Base-by-base conservation (phyloP, 2,888 invertebrate species). In the Ceraclea dissimilis region DNA sequence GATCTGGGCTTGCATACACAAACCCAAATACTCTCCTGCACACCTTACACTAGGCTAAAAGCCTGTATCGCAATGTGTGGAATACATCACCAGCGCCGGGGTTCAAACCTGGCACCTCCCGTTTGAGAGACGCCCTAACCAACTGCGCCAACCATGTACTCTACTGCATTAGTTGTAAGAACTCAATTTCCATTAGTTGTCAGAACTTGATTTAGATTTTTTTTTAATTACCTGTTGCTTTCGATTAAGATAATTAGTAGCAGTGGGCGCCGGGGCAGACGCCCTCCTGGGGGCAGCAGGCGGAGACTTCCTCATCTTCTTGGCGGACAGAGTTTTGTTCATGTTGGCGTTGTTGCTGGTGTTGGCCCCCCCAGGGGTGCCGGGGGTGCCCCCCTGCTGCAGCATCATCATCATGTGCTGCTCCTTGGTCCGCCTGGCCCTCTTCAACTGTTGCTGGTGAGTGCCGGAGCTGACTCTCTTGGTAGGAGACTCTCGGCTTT, bases 401-500 rank as follows among this genome's bases (percentile, higher is more conserved):
- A 39, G 5, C 39, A 39, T 39, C 39, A 8, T 4, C 39, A 8
- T 4, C 13, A 8, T 5, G 5, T 39, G 39, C 33, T 51, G 49
- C 61, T 62, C 75, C 71, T 59, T 72, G 69, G 26, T 74, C 69
- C 2, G 68, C 2, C 59, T 50, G 13, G 59, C 57, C 34, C 61
- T 31, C 51, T 61, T 61, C 44, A 61, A 44, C 26, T 61, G 61
- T 34, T 60, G 61, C 39, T 31, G 54, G 33, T 31, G 52, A 21
- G 50, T 31, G 39, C 51, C 33, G 47, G 51, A 48, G 48, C 60
- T 47, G 13, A 39, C 39, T 56, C 58, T 55, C 56, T 20, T 59
- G 52, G 13, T 61, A 57, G 54, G 67, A 64, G 43, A 66, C 62
- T 19, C 67, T 70, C 58, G 66, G 67, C 18, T 64, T 67, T 52